phyloP scores from a whole-genome alignment of 1,140 invertebrate genomes.

The Hycleus cichorii region DNA sequence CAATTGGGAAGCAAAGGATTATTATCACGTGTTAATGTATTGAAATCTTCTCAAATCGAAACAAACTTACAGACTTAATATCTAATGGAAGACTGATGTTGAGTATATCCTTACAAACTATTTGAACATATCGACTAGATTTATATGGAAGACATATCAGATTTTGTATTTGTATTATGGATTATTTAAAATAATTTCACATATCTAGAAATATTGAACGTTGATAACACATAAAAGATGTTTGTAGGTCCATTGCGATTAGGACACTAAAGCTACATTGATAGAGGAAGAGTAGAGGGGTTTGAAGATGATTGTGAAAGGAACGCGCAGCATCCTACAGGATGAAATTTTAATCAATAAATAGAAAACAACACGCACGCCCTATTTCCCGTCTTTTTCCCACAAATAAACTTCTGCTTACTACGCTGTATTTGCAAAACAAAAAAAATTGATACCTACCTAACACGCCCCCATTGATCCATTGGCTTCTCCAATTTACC shows the following conservation, averaged over 20 bases:
- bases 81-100: no score
- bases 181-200: not conserved
- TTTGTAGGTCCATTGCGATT: no score
- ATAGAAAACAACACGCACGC: no score
- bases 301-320: not conserved
- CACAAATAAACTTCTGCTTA: no score
- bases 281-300: no score
- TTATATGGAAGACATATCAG: slow-evolving; percentile 39
- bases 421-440: no score
- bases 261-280: no score
- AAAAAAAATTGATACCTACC: slow-evolving; percentile 51
- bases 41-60: slow-evolving; percentile 13
- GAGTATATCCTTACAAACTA: slow-evolving; percentile 1
- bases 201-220: not conserved
- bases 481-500: slow-evolving; percentile 49
- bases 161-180: slow-evolving; percentile 31
- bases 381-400: no score
- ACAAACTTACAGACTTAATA: slow-evolving; percentile 23
- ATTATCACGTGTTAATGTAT: slow-evolving; percentile 13
- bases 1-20: slow-evolving; percentile 17
- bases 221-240: no score
- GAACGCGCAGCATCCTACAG: slow-evolving; percentile 1
- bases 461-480: slow-evolving; percentile 67
- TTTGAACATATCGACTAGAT: not conserved
- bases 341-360: no score